Base-by-base conservation (phyloP, 2,888 invertebrate species). In the Incurvaria masculella region DNA sequence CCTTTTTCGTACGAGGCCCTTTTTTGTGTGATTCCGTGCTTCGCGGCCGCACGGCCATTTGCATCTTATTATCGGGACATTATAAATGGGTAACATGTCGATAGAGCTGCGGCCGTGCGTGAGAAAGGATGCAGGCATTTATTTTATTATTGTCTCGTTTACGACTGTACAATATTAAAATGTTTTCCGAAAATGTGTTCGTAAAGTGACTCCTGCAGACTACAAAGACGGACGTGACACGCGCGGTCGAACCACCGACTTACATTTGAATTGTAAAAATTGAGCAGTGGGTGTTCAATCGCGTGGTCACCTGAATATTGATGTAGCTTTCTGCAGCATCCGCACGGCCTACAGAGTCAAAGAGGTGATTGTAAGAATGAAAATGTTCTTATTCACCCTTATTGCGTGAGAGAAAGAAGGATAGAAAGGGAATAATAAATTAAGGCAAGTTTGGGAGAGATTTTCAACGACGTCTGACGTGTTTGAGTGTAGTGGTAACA, bases 61-160 rank as follows among this genome's bases (percentile, higher is more conserved):
- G 65, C 74, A 74, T 75, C 64, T 68, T 65, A 72, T 73, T 74
- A 75, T 66, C 64, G 64, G 59, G 65, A 62, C 64, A 62, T 68
- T 69, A 72, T 65, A 66, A 63, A 33, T 63, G 63, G 62, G 66
- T 70, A 70, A 67, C 67, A 68, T 68, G 69, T 69, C 67, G 65
- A 72, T 33, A 8, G n/a, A 14, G 33, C 33, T 8, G 14, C 14
- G 8, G 11, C 11, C 33, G 33, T 33, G 33, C 3, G 33, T 33
- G 33, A 33, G 33, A 33, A 11, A 33, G 33, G 33, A 33, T 33
- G 3, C 11, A 33, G 33, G 11, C 33, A 11, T 23, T 23, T 23
- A 33, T 8, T 33, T 33, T n/a, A n/a, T n/a, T n/a, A n/a, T n/a
- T n/a, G n/a, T n/a, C n/a, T n/a, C n/a, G n/a, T n/a, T n/a, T n/a